phyloP scores from a whole-genome alignment of 2,888 invertebrate species.

The Schizotus pectinicornis region DNA sequence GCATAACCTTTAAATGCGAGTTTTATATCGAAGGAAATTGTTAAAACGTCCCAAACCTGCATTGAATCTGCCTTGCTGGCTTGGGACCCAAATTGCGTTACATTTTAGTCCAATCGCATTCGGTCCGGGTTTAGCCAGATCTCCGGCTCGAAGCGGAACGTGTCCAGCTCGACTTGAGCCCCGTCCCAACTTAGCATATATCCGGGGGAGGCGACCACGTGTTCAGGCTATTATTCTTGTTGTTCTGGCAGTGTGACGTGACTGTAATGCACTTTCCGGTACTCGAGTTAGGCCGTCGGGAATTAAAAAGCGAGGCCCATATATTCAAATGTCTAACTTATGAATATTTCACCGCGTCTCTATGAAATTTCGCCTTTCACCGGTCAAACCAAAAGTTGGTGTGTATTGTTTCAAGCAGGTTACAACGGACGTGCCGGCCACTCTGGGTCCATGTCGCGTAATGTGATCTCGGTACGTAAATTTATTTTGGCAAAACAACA shows the following conservation, averaged over 20 bases:
- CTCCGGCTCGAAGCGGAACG: slow-evolving; percentile 4
- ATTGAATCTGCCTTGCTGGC: too few relatives aligned
- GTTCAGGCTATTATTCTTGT: slow-evolving; percentile 48
- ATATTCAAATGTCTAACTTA: slow-evolving; percentile 41
- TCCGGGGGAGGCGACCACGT: slow-evolving; percentile 40
- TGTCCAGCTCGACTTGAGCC: slow-evolving; percentile 30
- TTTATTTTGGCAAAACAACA: too few relatives aligned
- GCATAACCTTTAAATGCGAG: too few relatives aligned
- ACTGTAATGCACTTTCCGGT: slow-evolving; percentile 45
- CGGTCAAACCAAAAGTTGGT: slow-evolving; percentile 22
- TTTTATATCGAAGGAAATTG: too few relatives aligned
- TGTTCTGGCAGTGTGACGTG: slow-evolving; percentile 48
- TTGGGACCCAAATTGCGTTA: too few relatives aligned
- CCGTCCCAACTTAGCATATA: slow-evolving; percentile 36
- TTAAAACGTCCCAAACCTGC: too few relatives aligned
- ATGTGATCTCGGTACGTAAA: too few relatives aligned
- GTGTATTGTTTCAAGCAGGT: slow-evolving; percentile 25
- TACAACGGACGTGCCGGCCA: slow-evolving; percentile 24
- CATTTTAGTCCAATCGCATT: too few relatives aligned
- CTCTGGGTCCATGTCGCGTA: neutral
- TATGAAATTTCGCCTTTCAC: slow-evolving; percentile 24
- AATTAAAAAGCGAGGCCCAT: slow-evolving; percentile 29
- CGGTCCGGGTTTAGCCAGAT: slow-evolving; percentile 8
- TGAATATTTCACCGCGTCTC: slow-evolving; percentile 38
- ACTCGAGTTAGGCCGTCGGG: slow-evolving; percentile 27